phyloP scores from a whole-genome alignment of 2,797 vertebrate species.

The Lindbergichthys nudifrons region DNA sequence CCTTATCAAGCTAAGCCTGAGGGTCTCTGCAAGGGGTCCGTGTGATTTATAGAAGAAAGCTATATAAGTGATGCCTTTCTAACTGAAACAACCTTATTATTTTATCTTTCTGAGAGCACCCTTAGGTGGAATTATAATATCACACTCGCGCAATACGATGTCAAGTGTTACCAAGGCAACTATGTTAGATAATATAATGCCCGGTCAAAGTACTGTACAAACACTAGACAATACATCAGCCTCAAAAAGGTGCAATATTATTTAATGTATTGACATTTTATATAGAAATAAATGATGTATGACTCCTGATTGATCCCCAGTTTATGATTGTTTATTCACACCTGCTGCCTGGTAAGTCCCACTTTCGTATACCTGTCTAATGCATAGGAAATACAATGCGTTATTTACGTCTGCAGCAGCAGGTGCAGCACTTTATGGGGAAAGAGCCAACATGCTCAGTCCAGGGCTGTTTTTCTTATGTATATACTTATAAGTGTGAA shows the following conservation, averaged over 20 bases:
- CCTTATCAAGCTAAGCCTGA: constrained; percentile 35
- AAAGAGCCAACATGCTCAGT: not conserved
- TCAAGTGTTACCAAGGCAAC: constrained; percentile 41
- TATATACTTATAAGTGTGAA: not conserved
- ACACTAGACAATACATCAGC: not conserved
- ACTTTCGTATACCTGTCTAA: not conserved
- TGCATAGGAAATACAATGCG: not conserved
- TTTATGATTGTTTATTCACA: not conserved
- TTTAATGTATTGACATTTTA: not conserved
- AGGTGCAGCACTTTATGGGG: not conserved
- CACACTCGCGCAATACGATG: not conserved
- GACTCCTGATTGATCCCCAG: not conserved
- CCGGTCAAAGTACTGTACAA: not conserved
- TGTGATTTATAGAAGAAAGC: constrained; percentile 46
- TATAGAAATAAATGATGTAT: not conserved
- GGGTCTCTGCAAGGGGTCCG: constrained; percentile 44
- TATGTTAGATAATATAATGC: constrained; percentile 10
- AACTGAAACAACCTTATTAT: constrained; percentile 34
- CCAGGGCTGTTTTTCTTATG: not conserved
- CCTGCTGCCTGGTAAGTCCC: not conserved
- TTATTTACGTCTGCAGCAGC: not conserved
- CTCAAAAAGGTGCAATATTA: constrained; percentile 3
- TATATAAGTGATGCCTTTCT: constrained; percentile 32
- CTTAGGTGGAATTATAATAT: constrained; percentile 50
- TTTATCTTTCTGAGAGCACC: constrained; percentile 32